These are phyloP conservation scores for Agelas oroides DNA, from an alignment of 37 sponge, comb jelly and placozoan genomes.

Conservation along the genomic window DNA sequence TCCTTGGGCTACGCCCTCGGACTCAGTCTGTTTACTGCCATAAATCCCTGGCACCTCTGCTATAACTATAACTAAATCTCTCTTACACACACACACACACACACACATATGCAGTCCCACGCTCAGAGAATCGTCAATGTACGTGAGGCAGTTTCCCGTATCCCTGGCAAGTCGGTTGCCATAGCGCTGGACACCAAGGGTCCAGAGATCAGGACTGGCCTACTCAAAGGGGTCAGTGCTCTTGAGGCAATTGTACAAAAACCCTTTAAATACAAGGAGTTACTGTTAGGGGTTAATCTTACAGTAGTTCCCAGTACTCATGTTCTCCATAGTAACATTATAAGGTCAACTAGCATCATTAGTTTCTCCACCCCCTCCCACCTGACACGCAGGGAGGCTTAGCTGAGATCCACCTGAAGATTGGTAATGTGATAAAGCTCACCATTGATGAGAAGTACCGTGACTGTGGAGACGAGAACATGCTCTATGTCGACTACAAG, in stretches of 20 bases:
- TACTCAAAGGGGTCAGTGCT: constrained; percentile 78
- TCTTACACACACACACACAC: background rate
- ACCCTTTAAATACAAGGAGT: too few relatives aligned
- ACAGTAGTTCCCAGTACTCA: too few relatives aligned
- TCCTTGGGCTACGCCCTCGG: too few relatives aligned
- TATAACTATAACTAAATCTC: too few relatives aligned
- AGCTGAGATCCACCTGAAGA: constrained; percentile 75
- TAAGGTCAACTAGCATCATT: background rate
- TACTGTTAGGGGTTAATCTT: too few relatives aligned
- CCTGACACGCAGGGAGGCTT: constrained; percentile 50
- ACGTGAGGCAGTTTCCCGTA: constrained; percentile 67
- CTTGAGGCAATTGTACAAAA: too few relatives aligned
- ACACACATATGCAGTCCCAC: constrained; percentile 66
- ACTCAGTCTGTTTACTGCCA: too few relatives aligned
- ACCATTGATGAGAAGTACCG: constrained; percentile 70
- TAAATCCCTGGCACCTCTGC: too few relatives aligned
- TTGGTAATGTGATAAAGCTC: constrained; percentile 74
- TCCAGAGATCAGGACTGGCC: constrained; percentile 95
- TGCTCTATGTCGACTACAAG: constrained; percentile 90
- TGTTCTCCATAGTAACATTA: too few relatives aligned
- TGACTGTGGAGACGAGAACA: constrained; percentile 73
- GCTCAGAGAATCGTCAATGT: constrained; percentile 82
- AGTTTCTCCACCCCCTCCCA: too few relatives aligned
- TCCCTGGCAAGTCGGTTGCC: constrained; percentile 63
- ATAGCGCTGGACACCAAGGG: constrained; percentile 99